Base-by-base conservation (phyloP, 2,888 invertebrate genomes). In the Protophormia terraenovae region DNA sequence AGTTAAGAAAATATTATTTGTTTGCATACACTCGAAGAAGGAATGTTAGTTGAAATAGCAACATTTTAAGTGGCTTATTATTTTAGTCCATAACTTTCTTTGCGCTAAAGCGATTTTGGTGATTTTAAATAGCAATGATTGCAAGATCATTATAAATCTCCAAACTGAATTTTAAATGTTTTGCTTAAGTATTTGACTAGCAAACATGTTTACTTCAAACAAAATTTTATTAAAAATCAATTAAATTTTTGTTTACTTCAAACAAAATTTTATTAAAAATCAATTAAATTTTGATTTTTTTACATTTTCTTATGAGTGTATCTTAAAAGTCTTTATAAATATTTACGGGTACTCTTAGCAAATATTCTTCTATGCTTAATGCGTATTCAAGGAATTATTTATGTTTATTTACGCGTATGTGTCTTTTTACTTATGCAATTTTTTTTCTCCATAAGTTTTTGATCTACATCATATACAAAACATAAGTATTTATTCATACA, bases 361-460 rank as follows among this genome's bases (percentile, higher is more conserved):
- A 45, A 35, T 16, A 53, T 72, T 60, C 76, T 60, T 35, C 14
- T 77, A 73, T 75, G 64, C 45, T 71, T 79, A 82, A 85, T 82
- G 78, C 85, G 78, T 82, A 79, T 82, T 85, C 82, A 82, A 66
- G 69, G 78, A 66, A 79, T 79, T 79, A 82, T 85, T 79, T 85
- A 82, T 85, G 50, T 82, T 85, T 78, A 81, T 84, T 73, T 71
- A 76, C 69, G 81, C 69, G 55, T 75, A 53, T 62, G 47, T 41
- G 62, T 19, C 55, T 64, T 64, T 66, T 27, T 32, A 27, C 29
- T 32, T 12, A 27, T 47, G 45, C 7, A 12, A 2, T 7, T 22
- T 12, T 6, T 66, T 6, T 19, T 66, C 29, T 45, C 24, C 50
- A 41, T 27, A 69, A 69, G 3, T 35, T 38, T 73, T 67, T 81